These are phyloP conservation scores for Calyptommatus sinebrachiatus DNA, from an alignment of 2,113 vertebrate genomes.

Conservation along the genomic window DNA sequence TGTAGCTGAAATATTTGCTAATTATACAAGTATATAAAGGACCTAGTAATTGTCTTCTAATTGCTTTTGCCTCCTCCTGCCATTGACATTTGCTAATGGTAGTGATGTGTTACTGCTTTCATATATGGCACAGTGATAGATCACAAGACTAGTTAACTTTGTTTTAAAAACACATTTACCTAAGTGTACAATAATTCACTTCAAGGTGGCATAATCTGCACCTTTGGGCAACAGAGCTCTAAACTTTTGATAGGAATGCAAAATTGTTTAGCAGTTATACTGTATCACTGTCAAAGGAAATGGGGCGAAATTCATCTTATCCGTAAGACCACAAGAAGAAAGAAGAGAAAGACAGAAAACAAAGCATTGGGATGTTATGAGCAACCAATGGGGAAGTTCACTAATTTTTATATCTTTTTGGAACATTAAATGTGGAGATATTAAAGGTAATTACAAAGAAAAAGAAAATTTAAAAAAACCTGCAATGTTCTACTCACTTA, in stretches of 20 bases:
- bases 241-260: slow-evolving; percentile 27
- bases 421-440: not conserved
- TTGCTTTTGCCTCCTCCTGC: slow-evolving; percentile 8
- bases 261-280: slow-evolving; percentile 16
- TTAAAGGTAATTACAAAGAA: not conserved
- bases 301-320: slow-evolving; percentile 30
- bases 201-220: slow-evolving; percentile 18
- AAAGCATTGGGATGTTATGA: not conserved
- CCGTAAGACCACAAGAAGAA: slow-evolving; percentile 17
- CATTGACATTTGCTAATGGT: slow-evolving; percentile 18
- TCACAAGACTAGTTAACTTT: slow-evolving; percentile 10
- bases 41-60: slow-evolving; percentile 14
- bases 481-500: not conserved
- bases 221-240: slow-evolving; percentile 23
- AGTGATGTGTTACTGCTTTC: slow-evolving; percentile 4
- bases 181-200: not conserved
- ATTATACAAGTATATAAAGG: slow-evolving; percentile 3
- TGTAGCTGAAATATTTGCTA: not conserved
- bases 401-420: not conserved
- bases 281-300: slow-evolving; percentile 13
- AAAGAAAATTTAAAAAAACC: not conserved
- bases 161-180: slow-evolving; percentile 21
- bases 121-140: slow-evolving; percentile 1
- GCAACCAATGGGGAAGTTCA: not conserved
- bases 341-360: not conserved